Evolutionary conservation across 2,888 invertebrate genomes (phyloP).

Genomic region (Sesia bembeciformis): DNA sequence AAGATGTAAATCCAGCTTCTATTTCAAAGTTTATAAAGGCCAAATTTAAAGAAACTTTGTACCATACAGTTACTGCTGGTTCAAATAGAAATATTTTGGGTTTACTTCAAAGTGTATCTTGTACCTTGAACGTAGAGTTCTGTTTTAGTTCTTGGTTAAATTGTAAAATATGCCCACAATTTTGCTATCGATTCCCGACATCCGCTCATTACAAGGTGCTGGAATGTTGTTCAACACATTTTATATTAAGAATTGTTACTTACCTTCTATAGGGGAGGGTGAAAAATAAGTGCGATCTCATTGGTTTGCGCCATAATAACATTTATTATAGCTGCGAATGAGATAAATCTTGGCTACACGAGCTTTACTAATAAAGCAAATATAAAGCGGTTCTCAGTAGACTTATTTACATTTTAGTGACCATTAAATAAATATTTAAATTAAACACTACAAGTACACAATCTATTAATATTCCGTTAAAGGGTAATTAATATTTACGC

Average conservation of each 20-base stretch:
- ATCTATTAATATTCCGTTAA: too few relatives aligned
- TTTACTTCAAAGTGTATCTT: constrained; percentile 25
- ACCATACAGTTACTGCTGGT: constrained; percentile 31
- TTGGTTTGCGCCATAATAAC: background rate
- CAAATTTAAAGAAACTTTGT: constrained; percentile 40
- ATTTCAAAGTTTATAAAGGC: constrained; percentile 40
- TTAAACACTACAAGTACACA: too few relatives aligned
- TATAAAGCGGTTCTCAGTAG: too few relatives aligned
- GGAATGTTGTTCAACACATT: constrained; percentile 65
- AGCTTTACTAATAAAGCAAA: too few relatives aligned
- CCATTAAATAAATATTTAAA: too few relatives aligned
- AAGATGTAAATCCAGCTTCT: constrained; percentile 45
- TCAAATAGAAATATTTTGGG: constrained; percentile 20
- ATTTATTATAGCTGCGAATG: background rate
- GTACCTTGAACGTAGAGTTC: background rate
- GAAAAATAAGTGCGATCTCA: constrained; percentile 32
- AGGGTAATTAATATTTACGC: too few relatives aligned
- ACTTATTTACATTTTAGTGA: too few relatives aligned
- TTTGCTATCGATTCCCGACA: constrained; percentile 66
- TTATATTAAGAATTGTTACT: constrained; percentile 46
- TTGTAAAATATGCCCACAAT: constrained; percentile 61
- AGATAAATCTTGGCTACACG: background rate
- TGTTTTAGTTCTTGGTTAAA: constrained; percentile 18
- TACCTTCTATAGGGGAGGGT: constrained; percentile 26
- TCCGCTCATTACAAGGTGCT: constrained; percentile 66